Evolutionary conservation across 2,113 vertebrate species (phyloP).

Genomic region (Rattus norvegicus): DNA sequence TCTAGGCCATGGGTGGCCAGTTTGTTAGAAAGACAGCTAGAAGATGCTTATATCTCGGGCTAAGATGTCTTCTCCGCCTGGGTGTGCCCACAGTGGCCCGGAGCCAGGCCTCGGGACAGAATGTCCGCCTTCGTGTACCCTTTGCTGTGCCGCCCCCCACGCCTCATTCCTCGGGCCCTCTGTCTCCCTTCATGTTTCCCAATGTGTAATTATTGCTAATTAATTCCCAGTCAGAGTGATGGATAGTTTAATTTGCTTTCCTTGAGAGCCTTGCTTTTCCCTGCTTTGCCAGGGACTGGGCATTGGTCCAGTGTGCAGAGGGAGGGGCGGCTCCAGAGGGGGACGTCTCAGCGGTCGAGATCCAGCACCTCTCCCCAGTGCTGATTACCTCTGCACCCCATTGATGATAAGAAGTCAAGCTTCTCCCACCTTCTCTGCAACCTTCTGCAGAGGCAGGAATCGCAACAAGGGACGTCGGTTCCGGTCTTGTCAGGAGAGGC

Average conservation of each 20-base stretch:
- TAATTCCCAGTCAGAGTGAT: slow-evolving; percentile 61
- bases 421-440: neutral
- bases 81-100: fast-evolving
- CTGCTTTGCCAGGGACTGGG: slow-evolving; percentile 3
- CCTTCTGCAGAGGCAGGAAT: neutral
- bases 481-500: neutral
- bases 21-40: neutral
- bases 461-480: neutral
- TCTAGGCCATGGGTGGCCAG: neutral
- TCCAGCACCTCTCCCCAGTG: too few relatives aligned
- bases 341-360: fast-evolving
- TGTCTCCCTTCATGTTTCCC: neutral
- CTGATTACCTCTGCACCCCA: fast-evolving
- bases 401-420: neutral
- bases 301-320: neutral
- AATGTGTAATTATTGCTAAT: slow-evolving; percentile 41
- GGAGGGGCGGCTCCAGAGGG: neutral
- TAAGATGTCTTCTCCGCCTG: fast-evolving
- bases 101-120: neutral
- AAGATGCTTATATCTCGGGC: neutral
- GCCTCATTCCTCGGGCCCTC: neutral
- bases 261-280: slow-evolving; percentile 8
- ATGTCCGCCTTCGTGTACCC: fast-evolving
- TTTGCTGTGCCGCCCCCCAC: neutral
- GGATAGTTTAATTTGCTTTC: slow-evolving; percentile 64